Conservation (phyloP, 2,113 vertebrate genomes). For the Cebus imitator region DNA sequence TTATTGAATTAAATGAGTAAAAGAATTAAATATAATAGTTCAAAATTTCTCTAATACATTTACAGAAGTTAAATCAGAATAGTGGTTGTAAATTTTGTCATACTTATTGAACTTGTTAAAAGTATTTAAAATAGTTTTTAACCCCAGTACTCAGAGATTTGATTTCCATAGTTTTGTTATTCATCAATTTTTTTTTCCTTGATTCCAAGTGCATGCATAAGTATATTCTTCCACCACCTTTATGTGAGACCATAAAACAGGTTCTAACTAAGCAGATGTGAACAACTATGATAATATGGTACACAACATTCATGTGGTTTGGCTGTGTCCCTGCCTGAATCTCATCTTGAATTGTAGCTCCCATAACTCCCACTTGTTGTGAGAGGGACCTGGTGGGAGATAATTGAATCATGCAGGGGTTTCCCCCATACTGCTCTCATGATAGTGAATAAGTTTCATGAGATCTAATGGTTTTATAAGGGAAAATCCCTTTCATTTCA, state of each 20-base stretch:
- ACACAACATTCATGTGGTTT: no score
- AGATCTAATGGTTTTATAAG: no score
- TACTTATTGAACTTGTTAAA: neutral
- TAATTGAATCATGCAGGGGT: no score
- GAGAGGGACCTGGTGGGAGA: no score
- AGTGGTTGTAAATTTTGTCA: neutral
- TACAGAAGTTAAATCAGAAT: neutral
- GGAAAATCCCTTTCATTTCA: no score
- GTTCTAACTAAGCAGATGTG: neutral
- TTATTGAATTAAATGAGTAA: neutral
- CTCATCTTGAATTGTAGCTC: no score
- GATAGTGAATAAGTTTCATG: no score
- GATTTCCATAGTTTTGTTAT: neutral
- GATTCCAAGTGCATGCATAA: neutral
- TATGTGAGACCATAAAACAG: neutral
- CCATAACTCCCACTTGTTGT: no score
- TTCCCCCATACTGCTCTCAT: no score
- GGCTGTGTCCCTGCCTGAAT: no score
- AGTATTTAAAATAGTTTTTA: neutral
- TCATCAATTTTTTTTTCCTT: neutral
- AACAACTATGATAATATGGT: neutral
- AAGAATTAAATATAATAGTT: neutral
- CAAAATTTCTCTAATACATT: neutral
- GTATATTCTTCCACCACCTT: neutral
- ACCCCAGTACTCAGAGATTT: rapidly evolving